Base-by-base conservation (phyloP, 2,797 vertebrate species). In the Sciurus carolinensis region DNA sequence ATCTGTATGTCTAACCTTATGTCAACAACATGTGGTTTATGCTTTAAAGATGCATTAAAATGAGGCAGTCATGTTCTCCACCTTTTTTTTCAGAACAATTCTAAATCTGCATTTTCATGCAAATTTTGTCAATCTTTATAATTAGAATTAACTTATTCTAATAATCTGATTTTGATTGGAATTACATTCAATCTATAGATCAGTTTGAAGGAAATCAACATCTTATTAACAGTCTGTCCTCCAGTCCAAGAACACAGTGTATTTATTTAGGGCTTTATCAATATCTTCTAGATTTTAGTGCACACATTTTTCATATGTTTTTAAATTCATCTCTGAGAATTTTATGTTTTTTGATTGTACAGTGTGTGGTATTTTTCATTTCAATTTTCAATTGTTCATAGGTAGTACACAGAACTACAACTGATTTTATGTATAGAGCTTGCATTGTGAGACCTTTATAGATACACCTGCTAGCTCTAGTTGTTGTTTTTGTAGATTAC, bases 1-100 rank as follows among this genome's bases (percentile, higher is more conserved):
- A 67, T 47, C 72, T 67, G 18, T 28, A 79, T 44, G 33, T 77
- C 26, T 36, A 52, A 71, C 28, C 30, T 80, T 67, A 36, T 13
- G 8, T 42, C n/a, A 91, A 36, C 18, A 87, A 26, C 36, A 73
- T 30, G 26, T 36, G 42, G 54, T 26, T 67, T 73, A 87, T 47
- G 22, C 77, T 82, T 82, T 77, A 89, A 57, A 64, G 64, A 44
- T 52, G 26, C 71, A 30, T 76, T 57, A 83, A 75, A 85, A 71
- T 62, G 39, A 24, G 14, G 62, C 33, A 77, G 13, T 62, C 67
- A 42, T 33, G 8, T 50, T 90, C 18, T 62, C 10, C 26, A 71
- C 39, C 28, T 85, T 69, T 17, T 67, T 75, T 91, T 87, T 52
- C 36, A 89, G 72, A 72, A 72, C 28, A 47, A 83, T 39, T 62